Evolutionary conservation across 2,888 invertebrate genomes (phyloP), one percentile per base, ranked within the genome.

Genomic region (Cephus nigrinus): DNA sequence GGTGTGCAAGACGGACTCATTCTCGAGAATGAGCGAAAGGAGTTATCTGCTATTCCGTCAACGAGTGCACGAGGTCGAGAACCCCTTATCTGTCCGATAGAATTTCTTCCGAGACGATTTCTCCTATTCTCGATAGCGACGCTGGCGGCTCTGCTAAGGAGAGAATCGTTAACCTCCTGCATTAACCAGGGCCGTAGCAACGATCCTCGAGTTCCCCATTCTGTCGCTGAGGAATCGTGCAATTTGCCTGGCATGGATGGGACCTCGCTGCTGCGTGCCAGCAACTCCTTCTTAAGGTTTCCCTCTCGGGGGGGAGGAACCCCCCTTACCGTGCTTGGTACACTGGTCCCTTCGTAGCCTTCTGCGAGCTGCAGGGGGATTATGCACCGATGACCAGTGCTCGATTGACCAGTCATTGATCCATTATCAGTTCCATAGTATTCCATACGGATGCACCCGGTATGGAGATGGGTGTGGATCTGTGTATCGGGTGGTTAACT

Each of bases 71-170:
- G 78, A 79, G 84, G 82, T 81, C 85, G 82, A 81, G 78, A 80
- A 83, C 82, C 84, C 76, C 84, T 85, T 84, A 85, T 85, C 85
- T 76, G n/a, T 72, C 23, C 31, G 33, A 80, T 82, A 80, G 76
- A 73, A 55, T 55, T 80, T 79, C 78, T 31, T 71, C 69, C 69
- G 69, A 32, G 40, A 40, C 40, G 40, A 15, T 23, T 40, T 40
- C 15, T 40, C 15, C 55, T 55, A 23, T 55, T 55, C 23, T 55
- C 55, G 23, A 55, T 55, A 55, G 23, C 55, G 23, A 55, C 55
- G 55, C 9, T 9, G 55, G 55, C 55, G 23, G 9, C 23, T 55
- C 55, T 23, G 55, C 9, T 55, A 55, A 23, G 35, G 35, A 15
- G 55, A 55, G 15, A 55, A 55, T 55, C 55, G 55, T 55, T 55